phyloP scores from a whole-genome alignment of 2,113 vertebrate species.

The Gnathochromis pfefferi region DNA sequence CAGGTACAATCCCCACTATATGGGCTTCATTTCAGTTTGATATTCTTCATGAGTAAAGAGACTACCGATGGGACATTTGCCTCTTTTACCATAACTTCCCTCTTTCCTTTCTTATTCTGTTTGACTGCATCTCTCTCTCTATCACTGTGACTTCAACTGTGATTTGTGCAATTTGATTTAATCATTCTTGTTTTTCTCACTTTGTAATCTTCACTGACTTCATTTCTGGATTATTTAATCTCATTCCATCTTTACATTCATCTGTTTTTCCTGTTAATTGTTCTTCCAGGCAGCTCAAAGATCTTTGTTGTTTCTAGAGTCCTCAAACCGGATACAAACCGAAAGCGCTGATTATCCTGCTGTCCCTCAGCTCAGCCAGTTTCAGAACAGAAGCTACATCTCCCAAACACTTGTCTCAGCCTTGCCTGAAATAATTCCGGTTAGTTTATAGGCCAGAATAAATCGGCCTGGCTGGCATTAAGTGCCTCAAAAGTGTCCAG shows the following conservation, averaged over 20 bases:
- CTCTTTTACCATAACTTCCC: not conserved
- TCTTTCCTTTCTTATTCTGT: not conserved
- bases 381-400: constrained; percentile 46
- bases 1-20: not conserved
- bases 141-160: not conserved
- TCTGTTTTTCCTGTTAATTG: not conserved
- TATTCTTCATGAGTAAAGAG: not conserved
- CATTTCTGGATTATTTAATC: not conserved
- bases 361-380: not conserved
- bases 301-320: not conserved
- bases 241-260: not conserved
- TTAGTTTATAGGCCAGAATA: constrained; percentile 42
- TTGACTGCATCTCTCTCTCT: not conserved
- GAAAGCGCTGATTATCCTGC: not conserved
- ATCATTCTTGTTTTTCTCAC: not conserved
- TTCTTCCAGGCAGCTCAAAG: not conserved
- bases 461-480: constrained; percentile 67
- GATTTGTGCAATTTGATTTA: not conserved
- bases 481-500: constrained; percentile 58
- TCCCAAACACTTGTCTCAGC: constrained; percentile 66
- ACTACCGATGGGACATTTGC: constrained; percentile 1
- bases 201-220: not conserved
- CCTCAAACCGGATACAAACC: constrained; percentile 9
- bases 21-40: not conserved
- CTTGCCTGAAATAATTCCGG: constrained; percentile 73